Percentiles rank a stretch among this genome's conserved stretches.
These are phyloP conservation scores for Prorops nasuta DNA, from an alignment of 1,140 invertebrate species.

Conservation along the genomic window DNA sequence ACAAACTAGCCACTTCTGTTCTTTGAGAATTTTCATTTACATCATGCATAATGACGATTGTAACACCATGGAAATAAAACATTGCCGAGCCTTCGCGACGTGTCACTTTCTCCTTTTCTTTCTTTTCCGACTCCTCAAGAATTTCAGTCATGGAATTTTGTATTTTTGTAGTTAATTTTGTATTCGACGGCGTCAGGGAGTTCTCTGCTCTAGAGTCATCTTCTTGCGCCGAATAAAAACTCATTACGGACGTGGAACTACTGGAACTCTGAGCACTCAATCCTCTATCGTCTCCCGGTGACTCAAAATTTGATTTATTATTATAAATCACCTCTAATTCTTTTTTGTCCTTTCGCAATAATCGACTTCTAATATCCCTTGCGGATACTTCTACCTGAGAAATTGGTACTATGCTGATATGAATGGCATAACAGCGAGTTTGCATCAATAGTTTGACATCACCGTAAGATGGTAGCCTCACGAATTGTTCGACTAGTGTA, in stretches of 20 bases:
- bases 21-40: conserved; percentile 41
- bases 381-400: conserved; percentile 69
- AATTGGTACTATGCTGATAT: conserved; percentile 64
- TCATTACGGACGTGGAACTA: conserved; percentile 39
- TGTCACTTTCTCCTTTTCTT: conserved; percentile 7
- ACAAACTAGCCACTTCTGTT: conserved; percentile 46
- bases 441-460: conserved; percentile 72
- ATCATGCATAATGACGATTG: conserved; percentile 43
- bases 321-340: conserved; percentile 12
- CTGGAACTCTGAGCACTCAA: conserved; percentile 28
- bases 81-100: conserved; percentile 32
- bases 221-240: conserved; percentile 42
- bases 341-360: conserved; percentile 44
- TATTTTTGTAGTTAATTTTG: conserved; percentile 5
- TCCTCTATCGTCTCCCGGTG: conserved; percentile 30
- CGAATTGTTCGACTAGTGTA: conserved; percentile 61
- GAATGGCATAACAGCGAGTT: conserved; percentile 57
- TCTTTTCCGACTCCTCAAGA: neutral
- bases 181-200: conserved; percentile 11
- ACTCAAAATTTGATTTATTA: neutral
- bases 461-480: conserved; percentile 64
- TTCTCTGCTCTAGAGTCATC: conserved; percentile 17
- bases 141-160: neutral
- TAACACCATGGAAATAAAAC: conserved; percentile 42
- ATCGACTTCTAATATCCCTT: conserved; percentile 66